Evolutionary conservation across 1,140 invertebrate genomes (phyloP), one percentile per base, ranked within the genome.

Genomic region (Saxidomus purpurata): DNA sequence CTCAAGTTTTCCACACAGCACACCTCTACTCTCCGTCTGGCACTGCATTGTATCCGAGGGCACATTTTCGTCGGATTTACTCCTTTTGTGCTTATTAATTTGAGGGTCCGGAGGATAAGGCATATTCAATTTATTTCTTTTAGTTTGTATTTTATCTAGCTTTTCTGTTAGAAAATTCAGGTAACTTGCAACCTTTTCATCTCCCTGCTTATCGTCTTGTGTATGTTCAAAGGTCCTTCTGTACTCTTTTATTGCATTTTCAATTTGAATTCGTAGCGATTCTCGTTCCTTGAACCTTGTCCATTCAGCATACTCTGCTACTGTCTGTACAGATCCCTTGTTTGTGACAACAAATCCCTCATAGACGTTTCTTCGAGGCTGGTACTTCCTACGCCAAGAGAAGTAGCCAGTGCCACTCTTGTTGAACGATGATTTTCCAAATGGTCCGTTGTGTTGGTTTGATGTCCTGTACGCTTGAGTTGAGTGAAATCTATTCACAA

Each of bases 161-260:
- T 59, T 80, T 31, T 55, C 49, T 13, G 77, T 55, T 28, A 80
- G 36, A 55, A 36, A 49, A 1, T 49, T 22, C 4, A 80, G 31
- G 28, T 80, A 80, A 55, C 77, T 80, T 2, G 77, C 77, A 34
- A 80, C 77, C 31, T 80, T 80, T 36, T 55, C 36, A 36, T 80
- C 52, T 25, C 77, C 77, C 36, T 55, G 31, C 19, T 22, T 13
- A 31, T 80, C 77, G 36, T 40, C 47, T 22, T 17, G 8, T 0
- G 47, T 80, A n/a, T 34, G 2, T 19, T 80, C 49, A 25, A 80
- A 80, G 1, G 77, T 80, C 17, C 43, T 34, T 9, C 28, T 55
- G 52, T 80, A 80, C 13, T 55, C 77, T 40, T 80, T 55, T 59
- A 80, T 59, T 22, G 77, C 77, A 34, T 36, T 55, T 80, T 80